Evolutionary conservation across 92 coral and sea anemone species (phyloP), one percentile per base, ranked within the genome.

Genomic region (Umimayanthus chanpuru): DNA sequence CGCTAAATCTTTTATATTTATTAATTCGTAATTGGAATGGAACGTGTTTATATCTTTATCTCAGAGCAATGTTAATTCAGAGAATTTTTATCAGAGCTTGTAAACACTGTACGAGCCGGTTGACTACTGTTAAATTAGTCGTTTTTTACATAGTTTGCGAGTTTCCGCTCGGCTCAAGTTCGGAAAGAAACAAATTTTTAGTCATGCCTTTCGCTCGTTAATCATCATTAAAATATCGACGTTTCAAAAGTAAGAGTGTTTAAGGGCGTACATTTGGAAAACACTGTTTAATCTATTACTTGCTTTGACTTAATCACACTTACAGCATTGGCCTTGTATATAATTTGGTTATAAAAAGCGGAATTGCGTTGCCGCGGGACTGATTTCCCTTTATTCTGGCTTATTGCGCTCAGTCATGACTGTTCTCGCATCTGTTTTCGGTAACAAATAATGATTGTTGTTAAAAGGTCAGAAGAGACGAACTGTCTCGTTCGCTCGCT

Each of bases 1-100:
- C 93, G 94, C 94, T 87, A 94, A 92, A 89, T 89, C 91, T 91
- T 95, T 93, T 96, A 93, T 95, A 87, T 82, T 88, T 85, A 85
- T 87, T 78, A 91, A 90, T 91, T 88, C 93, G 90, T 92, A 92
- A 90, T 88, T 89, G 96, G 94, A 95, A 88, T 79, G 70, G 86
- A 86, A 78, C 93, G 94, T 91, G 96, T 94, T 93, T 93, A 94
- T 94, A 88, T 88, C 89, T 91, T 90, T 87, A 91, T 77, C 85
- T 84, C 68, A 81, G 88, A 70, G 88, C 89, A 89, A 88, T 91
- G 93, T 92, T 92, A 92, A 92, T 92, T 90, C 90, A 82, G 82
- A 73, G 90, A 85, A 88, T 91, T 93, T 91, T 93, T 91, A 91
- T 93, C 95, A 77, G 74, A 85, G 82, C 88, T 86, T 81, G 95